Base-by-base conservation (phyloP, 2,113 vertebrate species). In the Perognathus longimembris region DNA sequence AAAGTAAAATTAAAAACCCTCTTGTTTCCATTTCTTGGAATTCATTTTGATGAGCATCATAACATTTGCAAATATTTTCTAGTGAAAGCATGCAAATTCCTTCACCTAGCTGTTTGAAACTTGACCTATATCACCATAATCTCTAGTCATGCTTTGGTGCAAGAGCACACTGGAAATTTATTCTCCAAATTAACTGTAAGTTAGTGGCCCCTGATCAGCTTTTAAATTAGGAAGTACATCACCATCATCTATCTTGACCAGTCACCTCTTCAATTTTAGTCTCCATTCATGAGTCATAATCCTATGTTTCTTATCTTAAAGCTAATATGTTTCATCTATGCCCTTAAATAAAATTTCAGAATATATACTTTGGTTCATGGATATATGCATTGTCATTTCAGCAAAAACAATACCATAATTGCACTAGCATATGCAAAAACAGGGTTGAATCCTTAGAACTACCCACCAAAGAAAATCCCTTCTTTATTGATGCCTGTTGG, bases 141-240 rank as follows among this genome's bases (percentile, higher is more conserved):
- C 34, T 61, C 6, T 61, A 42, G 28, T 45, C 7, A 50, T 7
- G 2, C 24, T 28, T 36, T 10, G 45, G 30, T 73, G 14, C 18
- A 34, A 4, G 5, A 61, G 4, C 8, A 50, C 4, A 21, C 11
- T 10, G 36, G 22, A 63, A 20, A 5, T 70, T 36, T 14, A 21
- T 81, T 21, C 17, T 64, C 24, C 38, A 30, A 7, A 28, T 2
- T 32, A 50, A 74, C 2, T 50, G 14, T 26, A 50, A 34, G 20
- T 83, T 50, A 54, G 15, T 84, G 54, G 5, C 45, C 45, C 30
- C 20, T 57, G 50, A n/a, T 34, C 57, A n/a, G 61, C 50, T 34
- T 89, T 86, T 66, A 83, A 95, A 86, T 91, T 82, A 69, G 42
- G 73, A 82, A 89, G 21, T 2, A 57, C 6, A 64, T 38, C 80